Evolutionary conservation across 2,888 invertebrate genomes (phyloP), one percentile per base, ranked within the genome.

Genomic region (Callyntrura guangdongensis): DNA sequence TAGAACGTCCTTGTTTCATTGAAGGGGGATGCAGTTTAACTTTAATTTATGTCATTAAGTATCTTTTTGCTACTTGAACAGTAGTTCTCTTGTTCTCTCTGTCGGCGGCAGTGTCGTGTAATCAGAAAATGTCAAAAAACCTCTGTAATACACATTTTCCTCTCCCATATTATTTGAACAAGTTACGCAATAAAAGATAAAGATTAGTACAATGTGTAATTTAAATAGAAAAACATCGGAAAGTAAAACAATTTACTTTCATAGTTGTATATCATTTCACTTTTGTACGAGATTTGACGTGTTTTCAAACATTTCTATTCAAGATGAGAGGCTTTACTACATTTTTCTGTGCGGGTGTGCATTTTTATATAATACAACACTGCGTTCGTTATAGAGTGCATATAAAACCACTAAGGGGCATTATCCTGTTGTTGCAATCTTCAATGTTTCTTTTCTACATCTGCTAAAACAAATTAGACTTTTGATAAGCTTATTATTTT

Each of bases 1-100:
- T 22, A 25, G 74, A 77, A 47, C 53, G 74, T 77, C 74, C 74
- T 77, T 77, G 74, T 77, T 20, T 77, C 53, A 77, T 77, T 77
- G 49, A 53, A 45, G 72, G 9, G 25, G 45, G 69, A 77, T 77
- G 22, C 49, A 77, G 14, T 77, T 47, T 53, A 77, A 14, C 20
- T 72, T 69, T 8, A 0, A 17, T 69, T 11, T 17, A 8, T 25
- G 17, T n/a, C n/a, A n/a, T n/a, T n/a, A n/a, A n/a, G n/a, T n/a
- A n/a, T n/a, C n/a, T n/a, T n/a, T n/a, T n/a, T n/a, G n/a, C n/a
- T n/a, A n/a, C n/a, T n/a, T n/a, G n/a, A n/a, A n/a, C n/a, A n/a
- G n/a, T n/a, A 17, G 5, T 47, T 20, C 17, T 5, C 49, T 53
- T 25, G 53, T 77, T 22, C 25, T n/a, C n/a, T 49, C 22, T 77